Evolutionary conservation across 2,888 invertebrate species (phyloP), one percentile per base, ranked within the genome.

Genomic region (Melanostoma scalare): DNA sequence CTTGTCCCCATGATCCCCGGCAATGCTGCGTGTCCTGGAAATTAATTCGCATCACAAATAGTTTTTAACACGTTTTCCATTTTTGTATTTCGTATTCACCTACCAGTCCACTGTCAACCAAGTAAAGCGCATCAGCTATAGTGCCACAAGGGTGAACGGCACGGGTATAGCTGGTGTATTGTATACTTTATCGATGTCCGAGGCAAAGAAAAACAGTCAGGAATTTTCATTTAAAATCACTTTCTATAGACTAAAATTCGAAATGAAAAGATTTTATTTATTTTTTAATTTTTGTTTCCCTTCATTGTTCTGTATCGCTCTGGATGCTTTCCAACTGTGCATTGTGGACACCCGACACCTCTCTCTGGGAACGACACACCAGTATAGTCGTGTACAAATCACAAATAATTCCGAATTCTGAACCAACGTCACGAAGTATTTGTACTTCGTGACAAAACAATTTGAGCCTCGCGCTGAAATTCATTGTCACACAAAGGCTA

Each of bases 401-500:
- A 89, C 89, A 89, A 89, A 89, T 91, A 91, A 91, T 91, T 88
- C 91, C 91, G 87, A 89, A 89, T 89, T 89, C 88, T 88, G 87
- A 88, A 88, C 88, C 90, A 90, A 89, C 88, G 90, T 89, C 91
- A 91, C 91, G 91, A 89, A 90, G 89, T 91, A 90, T 91, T 91
- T 91, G 90, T 90, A 89, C 89, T 90, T 90, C 91, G 91, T 91
- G 91, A 91, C 91, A 89, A 20, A 91, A 90, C 89, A 89, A 89
- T 89, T 90, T 89, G 90, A 90, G 88, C 88, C 87, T 71, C 67
- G 77, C 65, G 77, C 65, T 72, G 75, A 76, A 80, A 53, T 55
- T 75, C 71, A 55, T 20, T 75, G 58, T 50, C 20, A 20, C 20
- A 20, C 20, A 20, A 20, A 44, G 33, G 33, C 69, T 67, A 38